Percentiles rank a stretch among this genome's conserved stretches.
These are phyloP conservation scores for Suillia variegata DNA, from an alignment of 2,888 invertebrate genomes.

Conservation along the genomic window DNA sequence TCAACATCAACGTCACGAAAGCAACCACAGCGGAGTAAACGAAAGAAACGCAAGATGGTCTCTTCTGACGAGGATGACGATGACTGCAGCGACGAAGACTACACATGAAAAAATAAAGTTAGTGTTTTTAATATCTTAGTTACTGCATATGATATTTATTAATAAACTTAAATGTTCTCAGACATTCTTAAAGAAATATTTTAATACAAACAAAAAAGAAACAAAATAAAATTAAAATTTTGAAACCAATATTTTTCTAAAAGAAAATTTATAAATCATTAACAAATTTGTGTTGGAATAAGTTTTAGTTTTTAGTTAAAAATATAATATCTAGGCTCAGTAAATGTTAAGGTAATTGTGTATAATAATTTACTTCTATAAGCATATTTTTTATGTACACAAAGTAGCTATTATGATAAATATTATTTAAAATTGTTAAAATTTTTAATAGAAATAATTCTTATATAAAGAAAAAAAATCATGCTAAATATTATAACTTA, in stretches of 20 bases:
- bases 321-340: background rate
- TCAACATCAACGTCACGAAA: constrained; percentile 36
- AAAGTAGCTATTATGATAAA: background rate
- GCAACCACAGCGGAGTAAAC: constrained; percentile 41
- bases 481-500: too few species aligned
- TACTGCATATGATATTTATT: constrained; percentile 1
- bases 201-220: background rate
- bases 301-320: background rate
- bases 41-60: constrained; percentile 65
- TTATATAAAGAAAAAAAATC: too few species aligned
- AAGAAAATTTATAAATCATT: background rate
- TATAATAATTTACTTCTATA: background rate
- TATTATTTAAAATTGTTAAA: background rate
- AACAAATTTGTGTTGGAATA: background rate
- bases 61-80: constrained; percentile 70
- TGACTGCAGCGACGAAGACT: constrained; percentile 68
- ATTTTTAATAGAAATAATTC: too few species aligned
- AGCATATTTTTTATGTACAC: background rate
- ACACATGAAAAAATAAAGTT: constrained; percentile 41
- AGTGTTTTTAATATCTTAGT: constrained; percentile 26
- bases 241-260: background rate
- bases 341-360: background rate
- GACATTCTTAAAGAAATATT: background rate
- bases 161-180: background rate
- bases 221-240: background rate